Conservation (phyloP, 2,113 vertebrate species). For the Pan paniscus region DNA sequence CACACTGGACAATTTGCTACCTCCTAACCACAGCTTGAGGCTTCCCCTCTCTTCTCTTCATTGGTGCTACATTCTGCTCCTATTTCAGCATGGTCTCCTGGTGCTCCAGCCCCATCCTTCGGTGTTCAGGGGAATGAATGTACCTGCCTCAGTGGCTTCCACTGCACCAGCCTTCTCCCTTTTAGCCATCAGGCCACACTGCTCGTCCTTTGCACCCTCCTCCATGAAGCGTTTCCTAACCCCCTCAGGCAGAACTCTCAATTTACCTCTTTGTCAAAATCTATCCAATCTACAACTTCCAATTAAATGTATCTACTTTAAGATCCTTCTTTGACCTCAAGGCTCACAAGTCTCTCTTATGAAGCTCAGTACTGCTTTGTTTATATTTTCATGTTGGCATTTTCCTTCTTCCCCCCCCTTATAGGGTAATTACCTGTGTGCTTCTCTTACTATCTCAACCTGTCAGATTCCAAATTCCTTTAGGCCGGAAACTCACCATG, state of each 20-base stretch:
- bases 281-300: background rate
- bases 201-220: background rate
- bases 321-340: background rate
- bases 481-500: background rate
- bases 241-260: background rate
- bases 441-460: background rate
- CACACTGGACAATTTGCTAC: background rate
- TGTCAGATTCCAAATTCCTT: slow-evolving; percentile 6
- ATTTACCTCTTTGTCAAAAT: background rate
- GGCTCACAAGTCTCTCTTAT: background rate
- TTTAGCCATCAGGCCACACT: background rate
- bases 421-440: background rate
- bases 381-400: background rate
- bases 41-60: background rate
- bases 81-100: background rate
- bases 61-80: background rate
- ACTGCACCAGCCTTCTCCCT: background rate
- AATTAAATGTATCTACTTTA: background rate
- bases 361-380: background rate
- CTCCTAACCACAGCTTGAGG: background rate
- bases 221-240: background rate
- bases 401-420: background rate
- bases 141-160: background rate
- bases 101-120: background rate
- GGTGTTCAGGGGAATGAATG: too few relatives aligned